phyloP scores from a whole-genome alignment of 2,113 vertebrate genomes.

The Larimichthys crocea region DNA sequence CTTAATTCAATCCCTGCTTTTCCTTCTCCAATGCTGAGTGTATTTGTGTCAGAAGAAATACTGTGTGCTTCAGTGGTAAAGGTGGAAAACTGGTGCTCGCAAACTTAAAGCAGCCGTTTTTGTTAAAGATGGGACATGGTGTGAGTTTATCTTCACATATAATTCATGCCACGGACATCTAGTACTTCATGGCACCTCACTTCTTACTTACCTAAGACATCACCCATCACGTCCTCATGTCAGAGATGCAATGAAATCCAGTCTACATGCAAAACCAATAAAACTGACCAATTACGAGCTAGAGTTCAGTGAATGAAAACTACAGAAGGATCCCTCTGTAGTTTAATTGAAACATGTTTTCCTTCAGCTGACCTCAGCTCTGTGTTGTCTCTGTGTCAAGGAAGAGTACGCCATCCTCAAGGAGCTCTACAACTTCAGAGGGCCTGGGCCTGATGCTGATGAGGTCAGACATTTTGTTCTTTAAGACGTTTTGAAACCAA shows the following conservation, averaged over 20 bases:
- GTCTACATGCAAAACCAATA: not conserved
- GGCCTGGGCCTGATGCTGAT: slow-evolving; percentile 80
- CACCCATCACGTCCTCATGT: too few relatives aligned
- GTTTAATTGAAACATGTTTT: not conserved
- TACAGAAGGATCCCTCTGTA: not conserved
- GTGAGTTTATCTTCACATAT: too few relatives aligned
- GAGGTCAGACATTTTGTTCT: slow-evolving; percentile 77
- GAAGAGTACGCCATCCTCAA: slow-evolving; percentile 92
- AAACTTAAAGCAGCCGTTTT: too few relatives aligned
- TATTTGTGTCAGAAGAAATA: too few relatives aligned
- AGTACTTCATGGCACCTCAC: too few relatives aligned
- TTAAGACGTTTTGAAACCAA: not conserved
- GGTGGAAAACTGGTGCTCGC: too few relatives aligned
- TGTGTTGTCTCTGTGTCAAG: slow-evolving; percentile 76
- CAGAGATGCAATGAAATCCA: not conserved
- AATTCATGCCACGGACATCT: not conserved
- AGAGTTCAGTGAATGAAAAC: too few relatives aligned
- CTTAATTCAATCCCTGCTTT: too few relatives aligned
- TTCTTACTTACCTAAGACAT: not conserved
- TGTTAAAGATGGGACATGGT: too few relatives aligned
- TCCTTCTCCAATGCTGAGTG: too few relatives aligned
- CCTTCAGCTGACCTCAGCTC: not conserved
- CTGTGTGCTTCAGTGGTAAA: too few relatives aligned
- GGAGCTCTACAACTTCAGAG: slow-evolving; percentile 92
- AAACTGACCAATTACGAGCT: not conserved